Evolutionary conservation across 2,797 vertebrate genomes (phyloP).

Genomic region (Danio tinwini): DNA sequence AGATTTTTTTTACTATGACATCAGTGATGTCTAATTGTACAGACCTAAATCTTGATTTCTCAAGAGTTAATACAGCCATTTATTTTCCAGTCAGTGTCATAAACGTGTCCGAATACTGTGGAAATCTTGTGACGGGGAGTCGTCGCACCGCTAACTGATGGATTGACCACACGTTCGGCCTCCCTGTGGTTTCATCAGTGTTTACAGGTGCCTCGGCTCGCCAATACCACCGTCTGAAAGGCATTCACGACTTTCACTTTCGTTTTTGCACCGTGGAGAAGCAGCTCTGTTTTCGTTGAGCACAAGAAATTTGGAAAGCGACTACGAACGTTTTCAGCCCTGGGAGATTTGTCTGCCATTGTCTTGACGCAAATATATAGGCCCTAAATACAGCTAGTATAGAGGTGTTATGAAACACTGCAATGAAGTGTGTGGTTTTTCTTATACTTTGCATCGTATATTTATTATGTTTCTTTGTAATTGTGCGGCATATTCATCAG

Average conservation of each 20-base stretch:
- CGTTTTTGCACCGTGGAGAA: slow-evolving; percentile 6
- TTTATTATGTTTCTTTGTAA: slow-evolving; percentile 33
- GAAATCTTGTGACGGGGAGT: slow-evolving; percentile 75
- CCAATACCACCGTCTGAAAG: slow-evolving; percentile 71
- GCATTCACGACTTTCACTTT: neutral
- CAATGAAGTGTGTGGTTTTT: neutral
- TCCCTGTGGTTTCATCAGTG: slow-evolving; percentile 76
- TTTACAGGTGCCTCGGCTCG: slow-evolving; percentile 81
- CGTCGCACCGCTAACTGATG: slow-evolving; percentile 10
- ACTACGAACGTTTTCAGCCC: neutral
- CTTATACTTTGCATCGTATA: neutral
- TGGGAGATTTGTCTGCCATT: neutral
- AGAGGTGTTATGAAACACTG: slow-evolving; percentile 20
- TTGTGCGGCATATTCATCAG: slow-evolving; percentile 11
- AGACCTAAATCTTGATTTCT: slow-evolving; percentile 92
- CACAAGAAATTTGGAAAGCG: slow-evolving; percentile 4
- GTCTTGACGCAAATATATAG: neutral
- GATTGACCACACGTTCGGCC: slow-evolving; percentile 71
- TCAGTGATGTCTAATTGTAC: slow-evolving; percentile 93
- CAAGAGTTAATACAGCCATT: slow-evolving; percentile 86
- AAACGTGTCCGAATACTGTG: slow-evolving; percentile 75
- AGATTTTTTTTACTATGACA: slow-evolving; percentile 82
- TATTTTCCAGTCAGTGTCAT: slow-evolving; percentile 80
- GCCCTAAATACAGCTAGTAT: neutral
- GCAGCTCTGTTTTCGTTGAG: slow-evolving; percentile 2